Evolutionary conservation across 2,113 vertebrate species (phyloP).

Genomic region (Accipiter cooperii): DNA sequence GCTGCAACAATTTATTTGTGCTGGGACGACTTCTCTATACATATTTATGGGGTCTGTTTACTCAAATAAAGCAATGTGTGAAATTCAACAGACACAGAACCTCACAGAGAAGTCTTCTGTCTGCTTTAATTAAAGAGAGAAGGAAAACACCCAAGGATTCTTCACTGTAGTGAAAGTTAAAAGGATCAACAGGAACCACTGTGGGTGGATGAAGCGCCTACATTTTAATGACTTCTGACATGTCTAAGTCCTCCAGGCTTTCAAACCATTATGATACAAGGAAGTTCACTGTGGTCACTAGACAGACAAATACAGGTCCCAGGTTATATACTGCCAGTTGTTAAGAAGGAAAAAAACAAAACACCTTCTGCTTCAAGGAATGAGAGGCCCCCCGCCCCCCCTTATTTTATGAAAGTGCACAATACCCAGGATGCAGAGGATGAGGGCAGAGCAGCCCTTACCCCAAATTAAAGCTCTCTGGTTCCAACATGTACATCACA

Average conservation of each 20-base stretch:
- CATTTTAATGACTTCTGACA: conserved; percentile 3
- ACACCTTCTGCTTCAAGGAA: not conserved
- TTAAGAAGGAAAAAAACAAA: not conserved
- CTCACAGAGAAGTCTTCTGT: conserved; percentile 17
- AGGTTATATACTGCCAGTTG: not conserved
- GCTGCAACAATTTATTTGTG: not conserved
- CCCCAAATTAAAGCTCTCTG: not conserved
- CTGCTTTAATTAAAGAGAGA: conserved; percentile 6
- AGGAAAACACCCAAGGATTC: not conserved
- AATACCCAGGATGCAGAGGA: not conserved
- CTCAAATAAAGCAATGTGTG: conserved; percentile 38
- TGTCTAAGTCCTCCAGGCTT: not conserved
- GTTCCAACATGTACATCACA: not conserved
- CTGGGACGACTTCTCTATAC: not conserved
- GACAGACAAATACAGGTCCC: not conserved
- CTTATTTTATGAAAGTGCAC: not conserved
- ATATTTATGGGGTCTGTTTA: conserved; percentile 36
- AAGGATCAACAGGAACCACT: not conserved
- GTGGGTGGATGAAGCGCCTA: not conserved
- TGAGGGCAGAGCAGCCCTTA: not conserved
- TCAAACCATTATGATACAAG: not conserved
- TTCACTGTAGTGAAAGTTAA: not conserved
- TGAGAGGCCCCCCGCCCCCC: not conserved
- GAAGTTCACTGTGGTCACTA: not conserved
- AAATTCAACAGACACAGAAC: conserved; percentile 49